phyloP scores from a whole-genome alignment of 2,888 invertebrate species.

The Thymelicus sylvestris region DNA sequence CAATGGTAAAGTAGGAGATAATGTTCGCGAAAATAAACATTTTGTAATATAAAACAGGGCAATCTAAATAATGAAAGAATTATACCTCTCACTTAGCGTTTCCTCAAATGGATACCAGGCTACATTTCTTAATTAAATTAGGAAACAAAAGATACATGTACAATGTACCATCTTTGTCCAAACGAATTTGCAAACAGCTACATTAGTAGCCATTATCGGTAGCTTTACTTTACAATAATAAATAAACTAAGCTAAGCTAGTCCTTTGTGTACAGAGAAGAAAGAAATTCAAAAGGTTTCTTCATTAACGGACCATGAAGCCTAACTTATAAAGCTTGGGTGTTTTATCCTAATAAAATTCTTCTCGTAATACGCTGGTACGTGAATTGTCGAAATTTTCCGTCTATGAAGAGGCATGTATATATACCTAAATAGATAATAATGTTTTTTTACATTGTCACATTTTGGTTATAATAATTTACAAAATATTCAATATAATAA shows the following conservation, averaged over 20 bases:
- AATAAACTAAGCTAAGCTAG: neutral
- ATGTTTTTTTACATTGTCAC: no score
- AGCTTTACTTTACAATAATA: neutral
- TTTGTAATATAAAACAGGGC: neutral
- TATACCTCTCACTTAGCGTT: neutral
- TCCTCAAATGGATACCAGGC: neutral
- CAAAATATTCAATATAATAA: no score
- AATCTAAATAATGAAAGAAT: neutral
- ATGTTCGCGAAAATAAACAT: neutral
- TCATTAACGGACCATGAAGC: neutral
- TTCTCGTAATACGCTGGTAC: no score
- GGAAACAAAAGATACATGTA: neutral
- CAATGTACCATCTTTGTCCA: neutral
- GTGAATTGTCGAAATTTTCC: no score
- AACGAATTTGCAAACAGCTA: neutral
- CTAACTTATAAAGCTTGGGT: conserved; percentile 1
- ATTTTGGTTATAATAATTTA: no score
- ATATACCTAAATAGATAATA: no score
- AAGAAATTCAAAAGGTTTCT: conserved; percentile 14
- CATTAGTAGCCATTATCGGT: neutral
- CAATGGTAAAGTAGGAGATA: neutral
- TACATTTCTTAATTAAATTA: neutral
- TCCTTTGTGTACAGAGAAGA: conserved; percentile 18
- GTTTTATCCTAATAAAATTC: neutral
- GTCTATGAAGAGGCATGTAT: no score